phyloP scores from a whole-genome alignment of 2,888 invertebrate genomes.

The Sarcophaga variegata region DNA sequence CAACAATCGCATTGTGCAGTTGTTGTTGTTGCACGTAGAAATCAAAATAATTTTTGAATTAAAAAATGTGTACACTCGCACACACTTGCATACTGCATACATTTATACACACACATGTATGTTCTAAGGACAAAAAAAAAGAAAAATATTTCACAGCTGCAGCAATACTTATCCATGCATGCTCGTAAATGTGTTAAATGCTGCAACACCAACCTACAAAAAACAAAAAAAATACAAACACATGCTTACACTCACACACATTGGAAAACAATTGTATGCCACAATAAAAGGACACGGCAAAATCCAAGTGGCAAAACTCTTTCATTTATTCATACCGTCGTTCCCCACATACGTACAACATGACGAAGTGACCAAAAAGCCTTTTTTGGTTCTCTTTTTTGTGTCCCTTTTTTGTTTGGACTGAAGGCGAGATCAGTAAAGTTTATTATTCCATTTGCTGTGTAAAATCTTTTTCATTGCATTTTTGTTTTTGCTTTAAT shows the following conservation, averaged over 20 bases:
- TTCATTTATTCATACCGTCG: slow-evolving; percentile 43
- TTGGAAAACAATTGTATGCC: slow-evolving; percentile 1
- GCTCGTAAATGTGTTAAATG: neutral
- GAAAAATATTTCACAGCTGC: slow-evolving; percentile 20
- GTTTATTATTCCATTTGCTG: too few species aligned
- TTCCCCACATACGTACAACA: neutral
- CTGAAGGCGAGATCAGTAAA: too few species aligned
- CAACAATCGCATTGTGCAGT: neutral
- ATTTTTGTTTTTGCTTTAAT: too few species aligned
- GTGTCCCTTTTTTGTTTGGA: neutral
- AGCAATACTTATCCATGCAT: neutral
- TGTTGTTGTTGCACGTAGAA: slow-evolving; percentile 38
- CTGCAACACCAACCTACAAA: slow-evolving; percentile 6
- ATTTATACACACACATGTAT: neutral
- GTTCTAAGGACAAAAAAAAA: too few species aligned
- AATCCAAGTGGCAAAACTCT: slow-evolving; percentile 53
- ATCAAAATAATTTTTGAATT: slow-evolving; percentile 70
- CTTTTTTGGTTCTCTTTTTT: neutral
- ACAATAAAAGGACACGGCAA: slow-evolving; percentile 51
- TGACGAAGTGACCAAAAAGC: slow-evolving; percentile 38
- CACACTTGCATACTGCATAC: slow-evolving; percentile 22
- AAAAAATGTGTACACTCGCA: slow-evolving; percentile 53
- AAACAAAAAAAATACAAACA: neutral
- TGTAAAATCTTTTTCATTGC: too few species aligned
- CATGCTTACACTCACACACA: neutral